Percentiles rank a stretch among this genome's conserved stretches.
phyloP scores from a whole-genome alignment of 2,888 invertebrate genomes.

The Protodeltote pygarga region DNA sequence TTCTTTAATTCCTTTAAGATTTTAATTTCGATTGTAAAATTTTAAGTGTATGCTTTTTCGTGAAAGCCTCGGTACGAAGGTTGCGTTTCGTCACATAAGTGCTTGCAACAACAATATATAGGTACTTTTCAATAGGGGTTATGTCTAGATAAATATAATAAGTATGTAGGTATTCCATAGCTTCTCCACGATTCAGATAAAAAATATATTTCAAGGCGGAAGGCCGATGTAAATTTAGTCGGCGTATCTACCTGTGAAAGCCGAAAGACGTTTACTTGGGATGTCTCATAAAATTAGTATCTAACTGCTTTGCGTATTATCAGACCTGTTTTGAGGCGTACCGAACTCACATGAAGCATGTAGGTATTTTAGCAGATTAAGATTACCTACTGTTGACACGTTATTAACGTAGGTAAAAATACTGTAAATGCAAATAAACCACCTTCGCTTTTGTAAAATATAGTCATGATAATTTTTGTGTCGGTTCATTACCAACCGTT shows the following conservation, averaged over 20 bases:
- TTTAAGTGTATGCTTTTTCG: constrained; percentile 45
- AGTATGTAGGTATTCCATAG: constrained; percentile 27
- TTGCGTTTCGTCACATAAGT: constrained; percentile 40
- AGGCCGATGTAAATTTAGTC: constrained; percentile 60
- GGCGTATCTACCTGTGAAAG: constrained; percentile 63
- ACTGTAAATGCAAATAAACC: constrained; percentile 52
- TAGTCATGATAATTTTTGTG: constrained; percentile 36
- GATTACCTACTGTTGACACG: constrained; percentile 74
- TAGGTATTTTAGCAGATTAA: constrained; percentile 70
- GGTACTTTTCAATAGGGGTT: constrained; percentile 37
- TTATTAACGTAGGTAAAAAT: constrained; percentile 70
- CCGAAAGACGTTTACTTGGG: constrained; percentile 71
- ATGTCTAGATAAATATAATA: constrained; percentile 23
- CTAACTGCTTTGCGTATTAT: constrained; percentile 77
- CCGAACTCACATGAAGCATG: constrained; percentile 69
- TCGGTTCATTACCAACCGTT: constrained; percentile 44
- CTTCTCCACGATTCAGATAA: constrained; percentile 35
- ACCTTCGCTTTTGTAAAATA: constrained; percentile 45
- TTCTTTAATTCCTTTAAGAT: constrained; percentile 60
- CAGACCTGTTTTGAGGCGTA: constrained; percentile 70
- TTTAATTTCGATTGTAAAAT: constrained; percentile 56
- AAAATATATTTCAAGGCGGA: constrained; percentile 55
- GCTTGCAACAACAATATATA: no score
- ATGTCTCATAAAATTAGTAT: constrained; percentile 83
- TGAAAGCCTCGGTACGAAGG: constrained; percentile 51